Conservation (phyloP, 2,888 invertebrate species). For the Morpho achilles region DNA sequence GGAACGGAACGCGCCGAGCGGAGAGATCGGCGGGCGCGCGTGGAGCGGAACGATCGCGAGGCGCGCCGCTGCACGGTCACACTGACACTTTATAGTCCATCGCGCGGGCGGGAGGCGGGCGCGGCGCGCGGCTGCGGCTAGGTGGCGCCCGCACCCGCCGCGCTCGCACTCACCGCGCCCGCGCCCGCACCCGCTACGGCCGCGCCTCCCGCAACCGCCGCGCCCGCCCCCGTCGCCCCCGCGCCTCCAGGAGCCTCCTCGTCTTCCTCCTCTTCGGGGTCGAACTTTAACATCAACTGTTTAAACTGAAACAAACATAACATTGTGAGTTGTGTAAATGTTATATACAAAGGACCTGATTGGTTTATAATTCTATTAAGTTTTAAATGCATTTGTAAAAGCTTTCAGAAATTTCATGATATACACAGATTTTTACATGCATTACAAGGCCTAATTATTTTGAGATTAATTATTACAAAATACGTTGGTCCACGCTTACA, state of each 20-base stretch:
- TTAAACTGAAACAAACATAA: constrained; percentile 81
- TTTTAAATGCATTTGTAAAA: no score
- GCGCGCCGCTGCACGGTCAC: constrained; percentile 22
- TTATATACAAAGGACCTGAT: no score
- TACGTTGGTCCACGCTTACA: no score
- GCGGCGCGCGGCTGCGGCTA: constrained; percentile 25
- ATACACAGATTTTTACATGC: no score
- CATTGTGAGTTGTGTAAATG: no score
- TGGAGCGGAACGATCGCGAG: constrained; percentile 35
- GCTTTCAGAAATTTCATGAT: no score
- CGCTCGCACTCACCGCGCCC: constrained; percentile 32
- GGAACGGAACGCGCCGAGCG: constrained; percentile 27
- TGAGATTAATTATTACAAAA: no score
- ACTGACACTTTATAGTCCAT: constrained; percentile 21
- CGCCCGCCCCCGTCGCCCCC: constrained; percentile 27
- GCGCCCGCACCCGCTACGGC: constrained; percentile 30
- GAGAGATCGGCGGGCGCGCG: constrained; percentile 38
- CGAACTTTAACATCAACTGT: constrained; percentile 90
- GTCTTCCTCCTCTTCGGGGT: constrained; percentile 88
- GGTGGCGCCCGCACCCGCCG: constrained; percentile 26
- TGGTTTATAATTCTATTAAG: no score
- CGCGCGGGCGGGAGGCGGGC: constrained; percentile 35
- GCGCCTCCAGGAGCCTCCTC: constrained; percentile 66
- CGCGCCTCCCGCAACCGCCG: constrained; percentile 47
- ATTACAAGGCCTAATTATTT: no score